Evolutionary conservation across 2,113 vertebrate genomes (phyloP).

Genomic region (Cnemophilus loriae): DNA sequence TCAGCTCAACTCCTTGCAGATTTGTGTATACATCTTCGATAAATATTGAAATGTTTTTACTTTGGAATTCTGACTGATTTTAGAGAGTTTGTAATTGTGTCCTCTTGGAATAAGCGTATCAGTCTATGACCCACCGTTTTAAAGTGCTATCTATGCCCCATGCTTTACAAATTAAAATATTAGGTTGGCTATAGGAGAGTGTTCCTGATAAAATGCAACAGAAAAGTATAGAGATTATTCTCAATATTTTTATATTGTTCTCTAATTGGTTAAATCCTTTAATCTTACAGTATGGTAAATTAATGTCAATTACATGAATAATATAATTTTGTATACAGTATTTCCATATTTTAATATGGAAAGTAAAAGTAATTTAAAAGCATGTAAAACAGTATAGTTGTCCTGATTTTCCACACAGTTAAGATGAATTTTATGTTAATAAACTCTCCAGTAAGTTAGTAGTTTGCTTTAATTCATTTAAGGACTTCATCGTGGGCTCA

Average conservation of each 20-base stretch:
- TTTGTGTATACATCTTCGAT: neutral
- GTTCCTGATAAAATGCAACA: neutral
- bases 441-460: neutral
- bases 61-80: neutral
- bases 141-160: accelerated
- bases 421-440: neutral
- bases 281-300: neutral
- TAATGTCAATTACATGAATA: neutral
- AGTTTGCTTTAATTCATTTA: neutral
- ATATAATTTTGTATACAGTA: neutral
- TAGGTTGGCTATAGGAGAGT: neutral
- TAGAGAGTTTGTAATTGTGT: neutral
- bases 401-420: neutral
- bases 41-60: neutral
- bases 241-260: neutral
- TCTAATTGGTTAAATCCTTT: neutral
- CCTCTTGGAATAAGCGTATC: neutral
- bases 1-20: neutral
- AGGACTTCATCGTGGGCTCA: neutral
- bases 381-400: neutral
- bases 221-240: neutral
- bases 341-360: neutral
- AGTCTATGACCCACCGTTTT: neutral
- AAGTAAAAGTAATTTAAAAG: neutral
- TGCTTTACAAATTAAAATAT: neutral